phyloP scores from a whole-genome alignment of 1,140 invertebrate species.

The Drosophila mauritiana region DNA sequence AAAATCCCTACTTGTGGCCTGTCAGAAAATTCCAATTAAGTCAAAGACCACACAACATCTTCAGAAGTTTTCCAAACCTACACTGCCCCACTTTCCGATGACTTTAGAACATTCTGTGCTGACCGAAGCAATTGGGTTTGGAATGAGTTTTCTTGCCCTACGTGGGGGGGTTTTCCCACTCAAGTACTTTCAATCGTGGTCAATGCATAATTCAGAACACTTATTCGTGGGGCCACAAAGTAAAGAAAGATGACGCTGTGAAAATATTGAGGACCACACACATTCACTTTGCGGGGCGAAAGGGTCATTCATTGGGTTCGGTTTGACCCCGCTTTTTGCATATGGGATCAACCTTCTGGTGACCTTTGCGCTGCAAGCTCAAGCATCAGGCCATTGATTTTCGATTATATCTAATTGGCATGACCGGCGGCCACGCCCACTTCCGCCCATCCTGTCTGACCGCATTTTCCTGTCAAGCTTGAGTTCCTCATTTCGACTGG shows the following conservation, averaged over 20 bases:
- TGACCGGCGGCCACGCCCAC: conserved; percentile 26
- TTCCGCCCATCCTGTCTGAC: conserved; percentile 18
- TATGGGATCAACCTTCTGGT: conserved; percentile 52
- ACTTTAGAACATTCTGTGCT: conserved; percentile 18
- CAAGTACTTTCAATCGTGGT: conserved; percentile 42
- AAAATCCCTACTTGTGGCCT: too few species aligned
- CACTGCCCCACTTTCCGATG: background rate
- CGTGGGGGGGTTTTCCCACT: conserved; percentile 10
- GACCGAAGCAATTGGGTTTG: conserved; percentile 13
- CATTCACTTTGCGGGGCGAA: background rate
- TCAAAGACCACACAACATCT: conserved; percentile 6
- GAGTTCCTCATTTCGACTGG: conserved; percentile 12
- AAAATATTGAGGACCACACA: conserved; percentile 42
- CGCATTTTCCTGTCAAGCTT: conserved; percentile 18
- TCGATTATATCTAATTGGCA: conserved; percentile 69
- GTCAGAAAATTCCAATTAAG: background rate
- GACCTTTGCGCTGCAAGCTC: conserved; percentile 44
- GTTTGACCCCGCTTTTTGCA: conserved; percentile 52
- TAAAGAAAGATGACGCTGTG: conserved; percentile 54
- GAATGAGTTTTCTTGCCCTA: conserved; percentile 32
- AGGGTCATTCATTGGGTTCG: conserved; percentile 7
- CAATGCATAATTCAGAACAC: conserved; percentile 54
- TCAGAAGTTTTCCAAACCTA: background rate
- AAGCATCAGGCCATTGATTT: conserved; percentile 54
- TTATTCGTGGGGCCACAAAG: conserved; percentile 41